A percentile compares a stretch with the other conserved stretches of the same genome.
Evolutionary conservation across 1,140 invertebrate genomes (phyloP).

Genomic region (Semibalanus balanoides): DNA sequence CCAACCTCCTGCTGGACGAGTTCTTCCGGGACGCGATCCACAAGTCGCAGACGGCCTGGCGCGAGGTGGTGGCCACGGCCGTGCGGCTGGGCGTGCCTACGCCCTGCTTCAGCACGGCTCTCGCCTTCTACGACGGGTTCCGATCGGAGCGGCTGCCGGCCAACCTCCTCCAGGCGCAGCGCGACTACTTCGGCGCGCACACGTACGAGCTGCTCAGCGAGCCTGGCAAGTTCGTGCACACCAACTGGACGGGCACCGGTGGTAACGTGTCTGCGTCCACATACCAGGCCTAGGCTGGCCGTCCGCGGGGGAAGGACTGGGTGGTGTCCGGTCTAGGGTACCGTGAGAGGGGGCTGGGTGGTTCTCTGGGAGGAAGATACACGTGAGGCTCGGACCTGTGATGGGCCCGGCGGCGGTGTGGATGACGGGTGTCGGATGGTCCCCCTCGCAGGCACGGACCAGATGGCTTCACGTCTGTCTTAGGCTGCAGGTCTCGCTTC

Average conservation of each 20-base stretch:
- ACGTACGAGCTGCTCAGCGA: conserved; percentile 81
- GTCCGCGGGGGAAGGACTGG: too few relatives aligned
- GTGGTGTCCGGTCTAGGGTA: too few relatives aligned
- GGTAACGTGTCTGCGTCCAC: conserved; percentile 92
- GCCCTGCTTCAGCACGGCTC: conserved; percentile 78
- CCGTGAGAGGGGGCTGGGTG: too few relatives aligned
- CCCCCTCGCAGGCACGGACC: too few relatives aligned
- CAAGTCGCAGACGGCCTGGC: conserved; percentile 56
- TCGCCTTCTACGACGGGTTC: conserved; percentile 96
- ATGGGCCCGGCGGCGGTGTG: too few relatives aligned
- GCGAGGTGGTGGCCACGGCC: conserved; percentile 36
- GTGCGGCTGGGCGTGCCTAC: conserved; percentile 71
- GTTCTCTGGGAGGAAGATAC: too few relatives aligned
- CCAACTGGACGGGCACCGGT: conserved; percentile 97
- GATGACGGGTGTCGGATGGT: too few relatives aligned
- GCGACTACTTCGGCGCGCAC: conserved; percentile 98
- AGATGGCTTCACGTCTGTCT: too few relatives aligned
- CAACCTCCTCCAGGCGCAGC: conserved; percentile 80
- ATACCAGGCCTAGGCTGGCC: conserved; percentile 58
- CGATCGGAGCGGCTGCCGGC: conserved; percentile 64
- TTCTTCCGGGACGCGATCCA: conserved; percentile 82
- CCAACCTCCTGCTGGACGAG: conserved; percentile 83
- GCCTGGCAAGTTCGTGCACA: conserved; percentile 86
- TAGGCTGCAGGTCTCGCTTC: too few relatives aligned
- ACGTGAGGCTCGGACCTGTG: too few relatives aligned